These are phyloP conservation scores for Boulengeromyrus knoepffleri DNA, from an alignment of 2,113 vertebrate species.

Conservation along the genomic window DNA sequence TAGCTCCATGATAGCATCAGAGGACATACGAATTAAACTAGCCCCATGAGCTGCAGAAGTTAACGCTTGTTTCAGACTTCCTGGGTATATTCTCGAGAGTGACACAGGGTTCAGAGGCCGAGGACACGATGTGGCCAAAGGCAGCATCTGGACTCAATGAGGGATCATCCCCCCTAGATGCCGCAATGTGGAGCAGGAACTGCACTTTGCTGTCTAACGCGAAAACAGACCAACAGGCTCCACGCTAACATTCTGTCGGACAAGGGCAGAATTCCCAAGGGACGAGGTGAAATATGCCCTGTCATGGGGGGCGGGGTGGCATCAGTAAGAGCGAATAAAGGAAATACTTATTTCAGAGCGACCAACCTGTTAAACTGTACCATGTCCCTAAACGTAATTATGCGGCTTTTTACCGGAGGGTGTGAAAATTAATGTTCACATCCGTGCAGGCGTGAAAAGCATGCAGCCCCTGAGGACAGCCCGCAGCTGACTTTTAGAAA, in stretches of 20 bases:
- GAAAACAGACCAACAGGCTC: constrained; percentile 37
- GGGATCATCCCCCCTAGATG: constrained; percentile 44
- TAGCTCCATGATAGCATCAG: not conserved
- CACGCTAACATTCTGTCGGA: constrained; percentile 29
- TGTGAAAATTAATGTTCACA: not conserved
- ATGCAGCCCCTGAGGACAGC: not conserved
- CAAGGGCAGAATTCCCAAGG: constrained; percentile 1
- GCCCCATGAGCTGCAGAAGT: not conserved
- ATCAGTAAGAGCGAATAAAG: not conserved
- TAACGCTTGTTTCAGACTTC: not conserved
- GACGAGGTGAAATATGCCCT: not conserved
- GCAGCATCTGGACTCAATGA: constrained; percentile 50
- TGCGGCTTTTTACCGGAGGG: not conserved
- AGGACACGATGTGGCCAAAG: constrained; percentile 25
- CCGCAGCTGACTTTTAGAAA: not conserved
- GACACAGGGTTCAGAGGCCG: not conserved
- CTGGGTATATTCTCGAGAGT: not conserved
- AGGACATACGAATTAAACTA: not conserved
- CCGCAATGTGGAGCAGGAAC: constrained; percentile 40
- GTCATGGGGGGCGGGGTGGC: not conserved
- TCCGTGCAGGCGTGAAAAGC: not conserved
- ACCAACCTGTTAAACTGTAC: not conserved
- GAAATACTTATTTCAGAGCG: not conserved
- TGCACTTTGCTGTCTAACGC: constrained; percentile 48
- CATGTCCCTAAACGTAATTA: not conserved